A percentile compares a stretch with the other conserved stretches of the same genome.
Conservation (phyloP, 1,140 invertebrate genomes). For the Leptestheria dahalacensis region DNA sequence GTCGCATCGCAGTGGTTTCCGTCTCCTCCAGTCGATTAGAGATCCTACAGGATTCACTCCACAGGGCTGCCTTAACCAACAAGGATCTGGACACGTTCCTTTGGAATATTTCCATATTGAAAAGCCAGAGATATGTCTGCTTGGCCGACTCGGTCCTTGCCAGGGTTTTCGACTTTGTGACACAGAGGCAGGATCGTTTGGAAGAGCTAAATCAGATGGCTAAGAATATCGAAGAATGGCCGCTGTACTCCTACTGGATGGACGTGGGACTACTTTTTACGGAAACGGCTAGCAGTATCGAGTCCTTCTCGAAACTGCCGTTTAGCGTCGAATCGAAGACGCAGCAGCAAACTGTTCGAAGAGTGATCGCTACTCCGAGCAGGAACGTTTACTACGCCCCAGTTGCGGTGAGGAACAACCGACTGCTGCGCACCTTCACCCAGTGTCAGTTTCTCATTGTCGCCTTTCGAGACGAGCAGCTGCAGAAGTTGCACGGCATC, state of each 20-base stretch:
- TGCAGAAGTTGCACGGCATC: background rate
- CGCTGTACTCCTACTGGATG: slow-evolving; percentile 1
- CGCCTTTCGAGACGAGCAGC: background rate
- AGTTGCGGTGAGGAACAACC: background rate
- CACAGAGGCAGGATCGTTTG: background rate
- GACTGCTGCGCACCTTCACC: background rate
- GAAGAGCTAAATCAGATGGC: background rate
- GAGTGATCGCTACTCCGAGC: background rate
- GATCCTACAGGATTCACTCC: background rate
- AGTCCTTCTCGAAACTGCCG: no score
- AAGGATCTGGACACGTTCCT: background rate
- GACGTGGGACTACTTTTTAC: background rate
- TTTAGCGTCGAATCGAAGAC: no score
- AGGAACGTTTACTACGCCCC: slow-evolving; percentile 2
- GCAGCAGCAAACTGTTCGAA: background rate
- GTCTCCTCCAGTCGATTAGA: background rate
- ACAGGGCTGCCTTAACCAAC: background rate
- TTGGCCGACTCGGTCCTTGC: background rate
- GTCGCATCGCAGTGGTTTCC: background rate
- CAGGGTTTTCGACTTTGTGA: background rate
- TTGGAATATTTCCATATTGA: background rate
- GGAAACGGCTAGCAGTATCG: no score
- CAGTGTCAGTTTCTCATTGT: background rate
- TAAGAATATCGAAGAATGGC: background rate
- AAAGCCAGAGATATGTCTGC: background rate